Base-by-base conservation (phyloP, 2,113 vertebrate species). In the Perca schrenkii region DNA sequence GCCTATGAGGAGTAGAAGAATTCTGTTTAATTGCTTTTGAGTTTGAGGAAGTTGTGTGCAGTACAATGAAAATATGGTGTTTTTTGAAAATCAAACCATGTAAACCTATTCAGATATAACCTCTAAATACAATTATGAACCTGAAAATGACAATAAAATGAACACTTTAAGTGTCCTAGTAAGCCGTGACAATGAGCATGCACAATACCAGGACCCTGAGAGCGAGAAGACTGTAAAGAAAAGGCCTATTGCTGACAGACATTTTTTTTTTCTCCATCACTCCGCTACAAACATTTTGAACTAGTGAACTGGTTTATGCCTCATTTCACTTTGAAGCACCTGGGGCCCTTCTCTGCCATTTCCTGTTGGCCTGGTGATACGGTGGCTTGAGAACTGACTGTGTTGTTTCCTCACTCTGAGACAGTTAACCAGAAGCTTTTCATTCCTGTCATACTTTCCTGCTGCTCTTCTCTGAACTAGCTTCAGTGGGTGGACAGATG, bases 371-470 rank as follows among this genome's bases (percentile, higher is more conserved):
- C 68, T 78, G 56, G 46, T 74, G 86, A 82, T 82, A 77, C 17
- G 16, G 52, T 79, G 82, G 84, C 79, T 79, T 62, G 89, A 75
- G 87, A 90, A 25, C 65, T 6, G 65, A 85, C 74, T 25, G 54
- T 66, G 80, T 64, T 74, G 86, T 91, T 88, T 91, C 89, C 77
- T 91, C 70, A 76, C 68, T 49, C 71, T 53, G 64, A 76, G 86
- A 89, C 80, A 54, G 70, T 88, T 77, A 46, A 77, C 75, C 81
- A 85, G 70, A 82, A 78, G 79, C 80, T 74, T 83, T 57, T 86
- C 89, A 87, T 90, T 91, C 89, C 79, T 80, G 43, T 78, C 85
- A 88, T 91, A 73, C 58, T 85, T 89, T n/a, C n/a, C n/a, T 50
- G 76, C 79, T 72, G 57, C 50, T 73, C 66, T 57, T 62, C 57